phyloP scores from a whole-genome alignment of 1,140 invertebrate species.

The Melipona quadrifasciata region DNA sequence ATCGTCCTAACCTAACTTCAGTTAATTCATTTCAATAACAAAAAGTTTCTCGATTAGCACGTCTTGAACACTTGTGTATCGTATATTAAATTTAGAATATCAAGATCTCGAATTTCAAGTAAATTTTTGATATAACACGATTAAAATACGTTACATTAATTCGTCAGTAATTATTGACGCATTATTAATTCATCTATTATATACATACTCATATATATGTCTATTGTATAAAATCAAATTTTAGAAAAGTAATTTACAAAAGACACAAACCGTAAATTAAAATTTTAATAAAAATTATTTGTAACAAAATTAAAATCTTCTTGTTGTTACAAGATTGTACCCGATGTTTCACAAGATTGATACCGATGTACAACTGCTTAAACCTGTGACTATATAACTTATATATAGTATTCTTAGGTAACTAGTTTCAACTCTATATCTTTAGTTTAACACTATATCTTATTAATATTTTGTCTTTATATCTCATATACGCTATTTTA shows the following conservation, averaged over 20 bases:
- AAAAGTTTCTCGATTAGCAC: background rate
- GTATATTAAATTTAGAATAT: background rate
- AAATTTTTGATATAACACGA: background rate
- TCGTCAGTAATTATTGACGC: no score
- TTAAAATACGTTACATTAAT: no score
- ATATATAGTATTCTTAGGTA: no score
- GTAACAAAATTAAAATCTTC: background rate
- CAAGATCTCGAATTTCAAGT: background rate
- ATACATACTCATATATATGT: background rate
- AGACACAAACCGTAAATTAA: background rate
- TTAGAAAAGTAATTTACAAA: no score
- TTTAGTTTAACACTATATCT: background rate
- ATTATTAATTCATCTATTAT: background rate
- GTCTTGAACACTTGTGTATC: no score
- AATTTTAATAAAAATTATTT: background rate
- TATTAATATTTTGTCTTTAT: background rate
- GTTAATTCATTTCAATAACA: background rate
- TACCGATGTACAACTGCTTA: no score
- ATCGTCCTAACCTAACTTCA: background rate
- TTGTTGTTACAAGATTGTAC: no score
- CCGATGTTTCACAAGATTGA: background rate
- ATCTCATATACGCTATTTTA: background rate
- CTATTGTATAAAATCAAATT: no score
- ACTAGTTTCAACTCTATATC: no score
- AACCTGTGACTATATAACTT: no score